phyloP scores from a whole-genome alignment of 2,888 invertebrate species.

The Helobdella robusta region DNA sequence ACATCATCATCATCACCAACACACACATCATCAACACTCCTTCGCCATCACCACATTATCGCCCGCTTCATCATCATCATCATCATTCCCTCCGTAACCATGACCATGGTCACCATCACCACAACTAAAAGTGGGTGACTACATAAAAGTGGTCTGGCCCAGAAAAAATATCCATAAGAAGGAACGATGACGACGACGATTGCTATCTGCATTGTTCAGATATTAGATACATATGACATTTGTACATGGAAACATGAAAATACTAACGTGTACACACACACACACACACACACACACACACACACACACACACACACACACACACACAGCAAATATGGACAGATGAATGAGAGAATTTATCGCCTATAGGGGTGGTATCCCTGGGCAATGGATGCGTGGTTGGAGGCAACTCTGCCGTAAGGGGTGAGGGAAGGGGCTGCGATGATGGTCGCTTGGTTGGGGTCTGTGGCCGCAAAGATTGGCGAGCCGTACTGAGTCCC shows the following conservation, averaged over 20 bases:
- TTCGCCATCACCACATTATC: background rate
- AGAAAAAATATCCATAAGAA: no score
- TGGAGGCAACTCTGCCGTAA: slow-evolving; percentile 9
- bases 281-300: no score
- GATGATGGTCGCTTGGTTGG: slow-evolving; percentile 15
- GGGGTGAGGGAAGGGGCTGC: slow-evolving; percentile 18
- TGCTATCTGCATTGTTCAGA: no score
- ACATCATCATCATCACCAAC: background rate
- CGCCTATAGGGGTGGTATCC: slow-evolving; percentile 25
- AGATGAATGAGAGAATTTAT: background rate
- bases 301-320: no score
- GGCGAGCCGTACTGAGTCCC: slow-evolving; percentile 10
- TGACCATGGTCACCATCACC: background rate
- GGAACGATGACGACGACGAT: no score
- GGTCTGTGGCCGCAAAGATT: slow-evolving; percentile 9
- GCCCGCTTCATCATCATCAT: background rate
- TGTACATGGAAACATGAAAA: no score
- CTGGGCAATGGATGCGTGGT: slow-evolving; percentile 5
- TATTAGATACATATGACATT: no score
- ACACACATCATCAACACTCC: background rate
- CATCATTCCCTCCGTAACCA: background rate
- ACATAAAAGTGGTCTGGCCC: no score
- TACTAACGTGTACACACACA: no score
- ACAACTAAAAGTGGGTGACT: no score
- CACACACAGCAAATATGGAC: background rate